Conservation (phyloP, 2,797 vertebrate genomes). For the Champsocephalus gunnari region DNA sequence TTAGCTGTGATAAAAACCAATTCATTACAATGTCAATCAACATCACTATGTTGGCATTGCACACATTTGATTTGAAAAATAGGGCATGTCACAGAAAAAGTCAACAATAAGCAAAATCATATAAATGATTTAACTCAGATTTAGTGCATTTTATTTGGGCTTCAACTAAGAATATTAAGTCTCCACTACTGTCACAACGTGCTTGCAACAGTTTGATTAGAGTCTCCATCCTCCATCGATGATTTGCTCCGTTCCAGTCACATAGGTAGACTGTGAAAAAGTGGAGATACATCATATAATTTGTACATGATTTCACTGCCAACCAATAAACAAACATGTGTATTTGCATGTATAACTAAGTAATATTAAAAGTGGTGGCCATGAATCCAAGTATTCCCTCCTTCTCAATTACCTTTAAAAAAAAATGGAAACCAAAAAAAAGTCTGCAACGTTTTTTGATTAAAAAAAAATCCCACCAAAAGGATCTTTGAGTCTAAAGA, state of each 20-base stretch:
- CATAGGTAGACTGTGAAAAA: constrained; percentile 89
- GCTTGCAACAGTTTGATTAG: constrained; percentile 70
- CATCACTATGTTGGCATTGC: neutral
- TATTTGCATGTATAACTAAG: neutral
- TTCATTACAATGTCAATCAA: neutral
- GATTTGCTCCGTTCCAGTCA: constrained; percentile 93
- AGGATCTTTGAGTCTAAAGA: too few relatives aligned
- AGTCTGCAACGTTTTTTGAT: neutral
- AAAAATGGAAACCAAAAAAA: neutral
- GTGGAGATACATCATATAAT: constrained; percentile 12
- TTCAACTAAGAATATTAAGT: neutral
- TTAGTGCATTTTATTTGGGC: constrained; percentile 15
- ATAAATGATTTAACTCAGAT: neutral
- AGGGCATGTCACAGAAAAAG: neutral
- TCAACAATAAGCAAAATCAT: neutral
- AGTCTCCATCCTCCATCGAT: constrained; percentile 97
- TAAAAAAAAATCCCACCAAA: too few relatives aligned
- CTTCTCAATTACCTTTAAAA: neutral
- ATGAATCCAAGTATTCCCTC: neutral
- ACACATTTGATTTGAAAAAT: neutral
- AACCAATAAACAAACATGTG: neutral
- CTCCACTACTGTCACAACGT: neutral
- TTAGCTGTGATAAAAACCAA: neutral
- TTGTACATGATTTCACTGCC: neutral
- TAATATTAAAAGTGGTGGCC: neutral